Conservation (phyloP, 2,113 vertebrate species). For the Machaerirhynchus nigripectus region DNA sequence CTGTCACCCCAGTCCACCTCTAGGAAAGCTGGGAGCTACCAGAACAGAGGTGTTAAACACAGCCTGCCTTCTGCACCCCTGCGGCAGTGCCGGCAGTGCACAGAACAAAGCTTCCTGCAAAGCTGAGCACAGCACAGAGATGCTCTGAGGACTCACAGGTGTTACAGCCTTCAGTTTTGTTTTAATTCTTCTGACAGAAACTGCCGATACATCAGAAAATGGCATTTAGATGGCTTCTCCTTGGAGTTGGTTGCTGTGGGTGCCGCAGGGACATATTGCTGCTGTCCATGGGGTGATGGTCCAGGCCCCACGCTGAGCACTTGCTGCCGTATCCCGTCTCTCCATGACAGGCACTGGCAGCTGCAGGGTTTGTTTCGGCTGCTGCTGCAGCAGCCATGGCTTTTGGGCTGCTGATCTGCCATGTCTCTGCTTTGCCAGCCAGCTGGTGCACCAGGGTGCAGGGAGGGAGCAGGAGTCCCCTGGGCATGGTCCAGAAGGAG, state of each 20-base stretch:
- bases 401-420: not conserved
- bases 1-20: not conserved
- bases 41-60: not conserved
- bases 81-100: not conserved
- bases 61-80: not conserved
- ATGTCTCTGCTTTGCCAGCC: not conserved
- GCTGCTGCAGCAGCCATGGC: not conserved
- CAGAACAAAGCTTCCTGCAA: not conserved
- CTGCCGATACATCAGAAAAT: not conserved
- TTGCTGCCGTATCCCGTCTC: rapidly evolving
- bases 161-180: not conserved
- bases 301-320: rapidly evolving
- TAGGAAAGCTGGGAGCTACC: not conserved
- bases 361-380: rapidly evolving
- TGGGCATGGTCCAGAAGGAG: rapidly evolving
- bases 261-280: rapidly evolving
- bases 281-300: not conserved
- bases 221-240: not conserved
- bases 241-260: not conserved
- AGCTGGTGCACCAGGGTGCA: not conserved
- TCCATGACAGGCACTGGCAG: rapidly evolving
- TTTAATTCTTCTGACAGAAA: not conserved
- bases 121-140: not conserved
- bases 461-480: not conserved
- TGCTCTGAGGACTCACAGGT: not conserved